These are phyloP conservation scores for Drosophila pandora DNA, from an alignment of 1,140 invertebrate genomes.

Conservation along the genomic window DNA sequence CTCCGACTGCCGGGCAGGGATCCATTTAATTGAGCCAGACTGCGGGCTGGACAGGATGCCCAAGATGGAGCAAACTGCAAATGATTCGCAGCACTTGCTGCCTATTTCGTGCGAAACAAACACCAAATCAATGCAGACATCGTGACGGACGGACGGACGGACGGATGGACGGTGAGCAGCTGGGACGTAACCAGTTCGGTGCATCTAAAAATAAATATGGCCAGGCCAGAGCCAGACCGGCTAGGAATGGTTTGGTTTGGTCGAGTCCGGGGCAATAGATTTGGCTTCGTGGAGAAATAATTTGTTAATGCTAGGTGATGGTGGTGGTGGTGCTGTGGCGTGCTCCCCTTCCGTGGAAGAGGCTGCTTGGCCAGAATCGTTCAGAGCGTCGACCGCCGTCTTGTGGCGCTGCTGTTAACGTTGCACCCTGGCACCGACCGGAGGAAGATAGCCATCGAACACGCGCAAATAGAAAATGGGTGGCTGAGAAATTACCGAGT, in stretches of 20 bases:
- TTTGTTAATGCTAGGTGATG: slow-evolving; percentile 56
- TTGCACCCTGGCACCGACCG: neutral
- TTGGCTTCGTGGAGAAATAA: slow-evolving; percentile 65
- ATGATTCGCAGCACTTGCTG: slow-evolving; percentile 27
- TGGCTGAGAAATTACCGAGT: slow-evolving; percentile 58
- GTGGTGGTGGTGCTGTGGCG: too few relatives aligned
- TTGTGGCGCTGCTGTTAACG: slow-evolving; percentile 27
- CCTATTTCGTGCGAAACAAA: slow-evolving; percentile 62
- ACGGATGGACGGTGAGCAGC: slow-evolving; percentile 12
- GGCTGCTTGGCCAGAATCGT: slow-evolving; percentile 9
- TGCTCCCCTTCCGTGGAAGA: slow-evolving; percentile 10
- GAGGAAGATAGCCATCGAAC: slow-evolving; percentile 30
- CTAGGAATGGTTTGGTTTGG: slow-evolving; percentile 7
- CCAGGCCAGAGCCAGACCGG: slow-evolving; percentile 19
- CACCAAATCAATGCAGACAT: slow-evolving; percentile 60
- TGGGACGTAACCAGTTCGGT: slow-evolving; percentile 37
- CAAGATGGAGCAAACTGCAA: slow-evolving; percentile 15
- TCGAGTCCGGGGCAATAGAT: slow-evolving; percentile 40
- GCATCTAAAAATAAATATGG: slow-evolving; percentile 65
- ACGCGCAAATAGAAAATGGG: slow-evolving; percentile 65
- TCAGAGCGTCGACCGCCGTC: neutral
- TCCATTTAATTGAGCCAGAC: slow-evolving; percentile 48
- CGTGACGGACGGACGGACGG: slow-evolving; percentile 8
- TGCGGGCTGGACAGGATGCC: slow-evolving; percentile 48
- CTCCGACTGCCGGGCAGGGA: slow-evolving; percentile 13